Conservation (phyloP, 2,797 vertebrate species). For the Amphiprion clarkii region DNA sequence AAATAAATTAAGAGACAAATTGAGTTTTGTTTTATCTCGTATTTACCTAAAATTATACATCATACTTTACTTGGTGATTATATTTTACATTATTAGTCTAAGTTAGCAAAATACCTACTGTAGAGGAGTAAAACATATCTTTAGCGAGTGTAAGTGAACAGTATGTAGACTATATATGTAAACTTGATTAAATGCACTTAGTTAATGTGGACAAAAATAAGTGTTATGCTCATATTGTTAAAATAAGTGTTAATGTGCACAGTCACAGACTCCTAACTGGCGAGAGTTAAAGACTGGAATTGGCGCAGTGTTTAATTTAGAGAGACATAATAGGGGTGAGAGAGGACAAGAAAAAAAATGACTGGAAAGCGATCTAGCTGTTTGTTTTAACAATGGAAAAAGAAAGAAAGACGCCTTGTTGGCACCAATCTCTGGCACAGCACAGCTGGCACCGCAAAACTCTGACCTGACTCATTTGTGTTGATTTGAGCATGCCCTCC, state of each 20-base stretch:
- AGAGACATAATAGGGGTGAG: conserved; percentile 26
- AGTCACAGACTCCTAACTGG: not conserved
- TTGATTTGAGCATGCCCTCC: conserved; percentile 40
- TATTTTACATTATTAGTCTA: no score
- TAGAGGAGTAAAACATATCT: no score
- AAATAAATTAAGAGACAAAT: no score
- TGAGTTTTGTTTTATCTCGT: no score
- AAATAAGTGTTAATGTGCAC: conserved; percentile 11
- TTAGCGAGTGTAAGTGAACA: no score
- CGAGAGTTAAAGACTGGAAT: conserved; percentile 19
- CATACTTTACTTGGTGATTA: no score
- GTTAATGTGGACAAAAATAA: not conserved
- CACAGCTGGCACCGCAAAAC: not conserved
- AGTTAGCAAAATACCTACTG: not conserved
- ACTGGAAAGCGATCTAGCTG: conserved; percentile 26
- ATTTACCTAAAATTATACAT: no score
- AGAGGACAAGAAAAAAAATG: conserved; percentile 17
- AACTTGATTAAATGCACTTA: not conserved
- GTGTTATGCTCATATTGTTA: not conserved
- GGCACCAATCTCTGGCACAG: conserved; percentile 42
- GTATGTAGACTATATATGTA: no score
- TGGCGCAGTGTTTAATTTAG: conserved; percentile 1
- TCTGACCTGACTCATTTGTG: conserved; percentile 54
- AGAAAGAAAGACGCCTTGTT: conserved; percentile 39
- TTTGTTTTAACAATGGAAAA: conserved; percentile 59